Percentiles rank a stretch among this genome's conserved stretches.
phyloP scores from a whole-genome alignment of 2,888 invertebrate genomes.

The Pterostichus niger region DNA sequence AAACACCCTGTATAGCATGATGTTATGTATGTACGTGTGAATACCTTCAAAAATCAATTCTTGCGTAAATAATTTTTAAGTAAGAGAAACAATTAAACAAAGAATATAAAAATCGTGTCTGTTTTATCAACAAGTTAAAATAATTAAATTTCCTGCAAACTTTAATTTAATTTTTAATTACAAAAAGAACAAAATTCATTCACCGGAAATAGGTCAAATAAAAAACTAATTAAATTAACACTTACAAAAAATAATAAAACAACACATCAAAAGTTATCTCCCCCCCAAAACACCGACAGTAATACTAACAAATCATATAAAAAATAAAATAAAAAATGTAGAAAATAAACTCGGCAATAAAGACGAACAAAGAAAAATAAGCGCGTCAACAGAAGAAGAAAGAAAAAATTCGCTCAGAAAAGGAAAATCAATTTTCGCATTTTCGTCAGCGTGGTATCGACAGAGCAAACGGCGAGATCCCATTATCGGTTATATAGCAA shows the following conservation, averaged over 20 bases:
- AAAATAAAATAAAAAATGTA: constrained; percentile 39
- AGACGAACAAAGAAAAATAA: constrained; percentile 51
- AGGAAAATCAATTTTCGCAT: constrained; percentile 60
- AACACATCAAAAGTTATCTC: constrained; percentile 6
- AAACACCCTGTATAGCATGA: too few relatives aligned
- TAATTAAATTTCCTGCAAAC: background rate
- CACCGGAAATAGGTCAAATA: background rate
- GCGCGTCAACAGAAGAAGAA: constrained; percentile 55
- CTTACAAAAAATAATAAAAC: background rate
- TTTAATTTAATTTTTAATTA: background rate
- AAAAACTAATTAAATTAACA: constrained; percentile 7
- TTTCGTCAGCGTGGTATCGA: constrained; percentile 49
- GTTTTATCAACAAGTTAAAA: background rate
- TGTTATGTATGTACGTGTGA: too few relatives aligned
- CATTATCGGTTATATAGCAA: constrained; percentile 60
- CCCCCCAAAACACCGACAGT: constrained; percentile 1
- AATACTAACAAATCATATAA: constrained; percentile 22
- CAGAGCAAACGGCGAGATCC: constrained; percentile 45
- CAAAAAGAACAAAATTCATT: background rate
- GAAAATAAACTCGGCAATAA: constrained; percentile 26
- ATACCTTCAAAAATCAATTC: too few relatives aligned
- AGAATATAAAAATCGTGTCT: too few relatives aligned
- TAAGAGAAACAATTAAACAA: too few relatives aligned
- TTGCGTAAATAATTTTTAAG: too few relatives aligned
- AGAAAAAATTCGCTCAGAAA: constrained; percentile 10